phyloP scores from a whole-genome alignment of 2,113 vertebrate genomes.

The Falcunculus frontatus region DNA sequence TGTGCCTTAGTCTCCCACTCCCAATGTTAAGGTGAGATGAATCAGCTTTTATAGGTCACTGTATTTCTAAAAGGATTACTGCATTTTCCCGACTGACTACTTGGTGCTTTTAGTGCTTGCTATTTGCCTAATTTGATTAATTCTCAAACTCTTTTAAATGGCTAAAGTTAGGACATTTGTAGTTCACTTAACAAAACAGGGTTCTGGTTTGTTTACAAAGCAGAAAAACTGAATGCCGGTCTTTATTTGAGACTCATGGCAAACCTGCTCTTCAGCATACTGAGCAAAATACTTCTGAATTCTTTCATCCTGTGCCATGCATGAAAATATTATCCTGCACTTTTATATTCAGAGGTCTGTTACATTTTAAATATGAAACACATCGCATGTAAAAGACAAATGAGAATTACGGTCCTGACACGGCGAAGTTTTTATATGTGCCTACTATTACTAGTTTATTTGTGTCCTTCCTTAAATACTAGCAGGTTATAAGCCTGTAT shows the following conservation, averaged over 20 bases:
- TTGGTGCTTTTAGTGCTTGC: background rate
- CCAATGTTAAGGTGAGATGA: background rate
- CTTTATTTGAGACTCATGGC: background rate
- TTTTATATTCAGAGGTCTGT: background rate
- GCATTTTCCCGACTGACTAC: background rate
- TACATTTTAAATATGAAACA: background rate
- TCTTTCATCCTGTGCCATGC: background rate
- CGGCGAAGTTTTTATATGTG: background rate
- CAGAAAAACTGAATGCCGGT: background rate
- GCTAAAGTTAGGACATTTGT: background rate
- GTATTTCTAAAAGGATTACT: background rate
- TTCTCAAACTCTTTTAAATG: background rate
- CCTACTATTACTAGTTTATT: background rate
- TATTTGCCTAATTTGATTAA: background rate
- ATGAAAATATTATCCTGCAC: background rate
- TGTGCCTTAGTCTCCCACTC: background rate
- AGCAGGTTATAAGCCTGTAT: background rate
- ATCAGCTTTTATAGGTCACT: background rate
- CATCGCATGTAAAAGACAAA: background rate
- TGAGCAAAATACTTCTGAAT: background rate
- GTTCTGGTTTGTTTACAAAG: background rate
- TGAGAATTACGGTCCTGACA: background rate
- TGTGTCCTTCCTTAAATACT: background rate
- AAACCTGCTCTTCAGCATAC: background rate
- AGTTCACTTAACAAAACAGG: background rate